Evolutionary conservation across 1,140 invertebrate genomes (phyloP).

Genomic region (Oreohelix idahoensis): DNA sequence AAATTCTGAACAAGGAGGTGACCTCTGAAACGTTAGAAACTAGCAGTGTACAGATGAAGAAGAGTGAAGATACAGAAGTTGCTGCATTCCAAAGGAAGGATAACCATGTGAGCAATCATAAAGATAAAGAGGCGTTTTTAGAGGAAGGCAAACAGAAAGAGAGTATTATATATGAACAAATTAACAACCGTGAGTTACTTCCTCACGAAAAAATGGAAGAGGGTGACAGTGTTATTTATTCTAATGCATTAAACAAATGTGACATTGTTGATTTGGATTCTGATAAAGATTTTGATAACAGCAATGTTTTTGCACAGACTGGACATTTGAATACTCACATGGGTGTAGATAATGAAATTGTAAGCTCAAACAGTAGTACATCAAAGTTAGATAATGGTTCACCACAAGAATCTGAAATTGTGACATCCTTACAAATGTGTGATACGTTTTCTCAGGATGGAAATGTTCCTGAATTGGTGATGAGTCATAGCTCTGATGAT

Average conservation of each 20-base stretch:
- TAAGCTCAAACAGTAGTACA: neutral
- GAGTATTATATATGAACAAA: neutral
- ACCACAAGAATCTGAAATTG: neutral
- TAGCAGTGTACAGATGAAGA: neutral
- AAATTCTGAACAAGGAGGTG: neutral
- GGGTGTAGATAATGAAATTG: neutral
- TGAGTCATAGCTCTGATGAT: neutral
- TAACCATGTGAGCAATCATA: neutral
- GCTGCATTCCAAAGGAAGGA: neutral
- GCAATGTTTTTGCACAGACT: neutral
- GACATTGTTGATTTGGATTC: neutral
- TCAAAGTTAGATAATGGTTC: neutral
- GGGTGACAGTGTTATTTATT: neutral
- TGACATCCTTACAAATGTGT: neutral
- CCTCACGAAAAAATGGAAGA: neutral
- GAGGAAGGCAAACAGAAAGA: neutral
- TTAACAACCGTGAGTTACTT: neutral
- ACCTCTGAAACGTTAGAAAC: neutral
- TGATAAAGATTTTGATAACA: neutral
- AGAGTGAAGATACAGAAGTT: neutral
- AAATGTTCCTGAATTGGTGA: neutral
- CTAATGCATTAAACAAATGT: neutral
- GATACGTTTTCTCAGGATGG: neutral
- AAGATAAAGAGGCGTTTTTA: neutral
- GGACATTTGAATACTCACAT: neutral